Base-by-base conservation (phyloP, 1,140 invertebrate species). In the Heliconius congener region DNA sequence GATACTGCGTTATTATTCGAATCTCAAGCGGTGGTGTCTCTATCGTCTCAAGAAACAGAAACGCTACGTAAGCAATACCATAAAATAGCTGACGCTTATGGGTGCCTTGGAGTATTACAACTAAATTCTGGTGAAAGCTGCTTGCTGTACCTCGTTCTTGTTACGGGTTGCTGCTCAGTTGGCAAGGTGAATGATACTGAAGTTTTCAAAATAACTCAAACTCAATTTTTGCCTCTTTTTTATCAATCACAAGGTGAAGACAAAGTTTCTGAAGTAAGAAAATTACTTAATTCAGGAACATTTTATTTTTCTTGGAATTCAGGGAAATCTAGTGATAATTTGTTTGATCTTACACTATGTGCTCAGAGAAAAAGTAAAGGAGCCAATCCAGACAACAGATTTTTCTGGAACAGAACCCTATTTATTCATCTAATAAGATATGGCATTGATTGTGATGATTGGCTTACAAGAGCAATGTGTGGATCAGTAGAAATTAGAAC, bases 391-490 rank as follows among this genome's bases (percentile, higher is more conserved):
- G 99, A 99, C 93, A 99, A 99, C 87, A 96, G 98, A 92, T 99
- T 99, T 91, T 99, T 99, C 90, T 99, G 98, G 98, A 99, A 99
- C 95, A 96, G 98, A 83, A 98, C 98, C 95, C 95, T 99, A 79
- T 98, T 99, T 90, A 97, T 99, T 73, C 98, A 99, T 95, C 95
- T 99, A 57, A 96, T 99, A 83, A 96, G 98, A 85, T 99, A 97
- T 95, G 98, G 98, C 39, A 97, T 99, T 11, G 96, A 99, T 86
- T 98, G 97, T 87, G 96, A 96, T 82, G 95, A 97, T 42, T 99
- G 99, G 99, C 93, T 99, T 60, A 94, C 99, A 23, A 98, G 98
- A 95, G 96, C 97, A 8, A 99, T 99, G 96, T 99, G 98, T 95
- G 99, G 99, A 3, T 99, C 98, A 81, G 97, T 99, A 27, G 98